Percentiles rank a stretch among this genome's conserved stretches.
phyloP scores from a whole-genome alignment of 2,888 invertebrate genomes.

The Endotricha flammealis region DNA sequence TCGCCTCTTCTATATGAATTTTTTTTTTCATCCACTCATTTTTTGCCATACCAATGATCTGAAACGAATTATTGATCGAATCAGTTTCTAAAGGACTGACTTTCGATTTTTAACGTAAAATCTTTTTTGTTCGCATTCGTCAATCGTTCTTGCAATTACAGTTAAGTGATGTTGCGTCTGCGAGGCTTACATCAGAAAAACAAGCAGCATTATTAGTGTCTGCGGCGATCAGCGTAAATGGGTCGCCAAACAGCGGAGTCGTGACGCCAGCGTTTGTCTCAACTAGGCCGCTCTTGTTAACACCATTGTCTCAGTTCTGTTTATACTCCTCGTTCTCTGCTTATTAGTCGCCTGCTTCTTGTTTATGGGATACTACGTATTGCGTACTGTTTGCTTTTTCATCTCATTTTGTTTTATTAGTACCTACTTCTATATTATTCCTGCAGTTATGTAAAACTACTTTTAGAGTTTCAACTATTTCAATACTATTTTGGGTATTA shows the following conservation, averaged over 20 bases:
- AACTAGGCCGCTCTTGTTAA: slow-evolving; percentile 71
- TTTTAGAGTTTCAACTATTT: too few species aligned
- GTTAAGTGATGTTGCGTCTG: slow-evolving; percentile 2
- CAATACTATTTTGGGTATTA: too few species aligned
- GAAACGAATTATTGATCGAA: too few species aligned
- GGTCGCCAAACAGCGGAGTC: slow-evolving; percentile 49
- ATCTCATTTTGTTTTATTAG: not conserved
- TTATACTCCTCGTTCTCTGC: slow-evolving; percentile 30
- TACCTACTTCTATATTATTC: too few species aligned
- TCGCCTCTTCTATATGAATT: not conserved
- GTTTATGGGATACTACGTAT: slow-evolving; percentile 1
- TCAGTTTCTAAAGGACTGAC: not conserved
- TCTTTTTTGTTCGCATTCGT: not conserved
- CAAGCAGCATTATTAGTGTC: slow-evolving; percentile 22
- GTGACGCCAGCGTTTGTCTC: slow-evolving; percentile 56
- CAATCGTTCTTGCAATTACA: not conserved
- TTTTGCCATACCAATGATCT: not conserved
- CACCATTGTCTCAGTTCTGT: slow-evolving; percentile 56
- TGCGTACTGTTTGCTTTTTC: not conserved
- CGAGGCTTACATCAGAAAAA: slow-evolving; percentile 3
- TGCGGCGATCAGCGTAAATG: slow-evolving; percentile 54
- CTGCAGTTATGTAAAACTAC: too few species aligned
- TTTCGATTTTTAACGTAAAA: slow-evolving; percentile 5
- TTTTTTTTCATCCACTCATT: not conserved
- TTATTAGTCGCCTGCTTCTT: slow-evolving; percentile 6